Percentiles rank a stretch among this genome's conserved stretches.
These are phyloP conservation scores for Cettia cetti DNA, from an alignment of 2,113 vertebrate genomes.

Conservation along the genomic window DNA sequence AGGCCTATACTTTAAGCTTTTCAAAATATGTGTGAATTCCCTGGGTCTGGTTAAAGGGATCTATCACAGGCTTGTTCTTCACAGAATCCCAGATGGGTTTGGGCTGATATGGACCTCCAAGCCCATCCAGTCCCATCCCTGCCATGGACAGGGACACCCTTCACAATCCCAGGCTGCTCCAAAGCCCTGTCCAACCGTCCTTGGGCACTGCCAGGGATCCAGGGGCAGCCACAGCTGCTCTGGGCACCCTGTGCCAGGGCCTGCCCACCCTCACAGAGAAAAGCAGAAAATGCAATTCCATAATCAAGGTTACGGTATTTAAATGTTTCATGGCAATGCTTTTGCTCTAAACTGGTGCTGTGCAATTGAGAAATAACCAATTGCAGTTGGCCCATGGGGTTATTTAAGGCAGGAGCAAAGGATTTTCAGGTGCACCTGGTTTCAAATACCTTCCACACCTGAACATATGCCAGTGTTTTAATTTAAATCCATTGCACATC, in stretches of 20 bases:
- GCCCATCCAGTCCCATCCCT: accelerated
- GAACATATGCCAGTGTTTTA: accelerated
- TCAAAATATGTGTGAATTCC: background rate
- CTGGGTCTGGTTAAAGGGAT: background rate
- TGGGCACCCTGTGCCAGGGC: background rate
- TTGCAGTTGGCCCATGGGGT: background rate
- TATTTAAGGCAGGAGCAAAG: background rate
- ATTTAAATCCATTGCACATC: background rate
- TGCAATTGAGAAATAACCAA: background rate
- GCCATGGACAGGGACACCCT: background rate
- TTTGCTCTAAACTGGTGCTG: background rate
- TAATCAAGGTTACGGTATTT: background rate
- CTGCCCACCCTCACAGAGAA: background rate
- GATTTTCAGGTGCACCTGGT: background rate
- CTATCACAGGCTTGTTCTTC: background rate
- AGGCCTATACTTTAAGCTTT: background rate
- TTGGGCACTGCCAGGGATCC: background rate
- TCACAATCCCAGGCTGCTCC: background rate
- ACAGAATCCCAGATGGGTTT: accelerated
- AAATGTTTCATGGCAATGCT: too few relatives aligned
- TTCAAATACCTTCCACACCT: background rate
- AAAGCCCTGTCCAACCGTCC: background rate
- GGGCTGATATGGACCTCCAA: background rate
- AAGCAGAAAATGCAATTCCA: background rate
- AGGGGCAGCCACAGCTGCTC: background rate